Percentiles rank a stretch among this genome's conserved stretches.
Evolutionary conservation across 2,888 invertebrate genomes (phyloP).

Genomic region (Oxystoma pomonae): DNA sequence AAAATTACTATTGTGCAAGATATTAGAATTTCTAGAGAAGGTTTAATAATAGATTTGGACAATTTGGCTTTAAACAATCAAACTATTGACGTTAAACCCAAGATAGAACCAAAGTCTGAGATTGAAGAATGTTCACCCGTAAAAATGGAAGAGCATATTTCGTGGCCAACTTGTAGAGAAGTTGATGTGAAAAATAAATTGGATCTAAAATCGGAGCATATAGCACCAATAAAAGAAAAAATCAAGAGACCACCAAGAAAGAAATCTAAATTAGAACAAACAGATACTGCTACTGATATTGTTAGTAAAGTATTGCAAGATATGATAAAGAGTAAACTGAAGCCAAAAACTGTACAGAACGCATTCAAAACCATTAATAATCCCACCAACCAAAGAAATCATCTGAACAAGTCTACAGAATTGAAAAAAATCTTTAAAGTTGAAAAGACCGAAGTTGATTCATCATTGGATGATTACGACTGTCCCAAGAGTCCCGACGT

Average conservation of each 20-base stretch:
- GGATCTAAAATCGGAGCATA: too few relatives aligned
- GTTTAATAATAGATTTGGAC: not conserved
- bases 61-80: not conserved
- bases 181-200: too few relatives aligned
- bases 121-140: too few relatives aligned
- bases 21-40: not conserved
- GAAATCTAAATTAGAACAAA: not conserved
- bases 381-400: not conserved
- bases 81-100: not conserved
- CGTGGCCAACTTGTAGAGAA: too few relatives aligned
- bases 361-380: not conserved
- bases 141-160: too few relatives aligned
- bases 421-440: not conserved
- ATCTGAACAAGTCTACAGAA: not conserved
- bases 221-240: too few relatives aligned
- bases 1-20: not conserved
- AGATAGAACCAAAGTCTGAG: not conserved
- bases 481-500: conserved; percentile 19
- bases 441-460: not conserved
- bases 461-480: conserved; percentile 6
- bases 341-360: not conserved
- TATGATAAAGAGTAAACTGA: conserved; percentile 25
- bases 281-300: conserved; percentile 16
- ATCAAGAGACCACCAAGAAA: not conserved
- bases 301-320: conserved; percentile 25